Evolutionary conservation across 2,888 invertebrate genomes (phyloP), one percentile per base, ranked within the genome.

Genomic region (Phyllotreta striolata): DNA sequence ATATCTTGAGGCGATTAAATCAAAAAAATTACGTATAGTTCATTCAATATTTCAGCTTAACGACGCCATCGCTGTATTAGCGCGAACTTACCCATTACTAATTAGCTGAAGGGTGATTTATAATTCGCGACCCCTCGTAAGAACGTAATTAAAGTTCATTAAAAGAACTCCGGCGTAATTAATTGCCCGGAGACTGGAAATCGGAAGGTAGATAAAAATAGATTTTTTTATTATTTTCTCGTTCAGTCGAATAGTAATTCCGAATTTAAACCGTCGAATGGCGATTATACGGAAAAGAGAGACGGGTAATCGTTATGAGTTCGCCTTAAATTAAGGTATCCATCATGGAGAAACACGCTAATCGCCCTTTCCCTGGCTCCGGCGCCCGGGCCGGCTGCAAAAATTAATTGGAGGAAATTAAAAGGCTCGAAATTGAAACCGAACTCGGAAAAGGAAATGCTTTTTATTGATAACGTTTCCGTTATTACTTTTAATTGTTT

Each of bases 101-200:
- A n/a, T n/a, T n/a, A n/a, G n/a, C 24, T 24, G 24, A 24, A 24
- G 24, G 24, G 24, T 24, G 24, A 24, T 24, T 24, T 24, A n/a
- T n/a, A n/a, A n/a, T n/a, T n/a, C n/a, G n/a, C n/a, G n/a, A n/a
- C n/a, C n/a, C n/a, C n/a, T n/a, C n/a, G n/a, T n/a, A n/a, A n/a
- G n/a, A n/a, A n/a, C n/a, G n/a, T 83, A 83, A 83, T 83, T 82
- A 82, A 82, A 83, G 79, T 82, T 82, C 82, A 83, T 82, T 82
- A 82, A 82, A 82, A 82, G 82, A 82, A 82, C 76, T 81, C 73
- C 74, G 74, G 76, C 40, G 54, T 38, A 46, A n/a, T n/a, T n/a
- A n/a, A n/a, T n/a, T n/a, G n/a, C n/a, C n/a, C n/a, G n/a, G n/a
- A n/a, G n/a, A n/a, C n/a, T n/a, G n/a, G n/a, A n/a, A n/a, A n/a